Base-by-base conservation (phyloP, 2,113 vertebrate species). In the Azemiops feae region DNA sequence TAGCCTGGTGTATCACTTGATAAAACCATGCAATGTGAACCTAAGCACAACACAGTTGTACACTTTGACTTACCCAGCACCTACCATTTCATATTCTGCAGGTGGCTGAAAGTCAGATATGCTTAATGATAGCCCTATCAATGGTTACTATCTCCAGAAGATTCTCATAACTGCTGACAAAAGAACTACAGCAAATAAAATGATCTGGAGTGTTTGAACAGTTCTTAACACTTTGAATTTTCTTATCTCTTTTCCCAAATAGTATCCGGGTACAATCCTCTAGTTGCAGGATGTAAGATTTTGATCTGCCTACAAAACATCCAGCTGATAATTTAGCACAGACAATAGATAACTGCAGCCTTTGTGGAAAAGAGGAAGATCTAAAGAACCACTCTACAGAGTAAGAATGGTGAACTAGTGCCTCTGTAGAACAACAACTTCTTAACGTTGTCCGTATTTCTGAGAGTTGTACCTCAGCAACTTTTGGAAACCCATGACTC, bases 1-100 rank as follows among this genome's bases (percentile, higher is more conserved):
- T 94, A 5, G 27, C 92, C 93, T 58, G 93, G 92, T 89, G 91
- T 89, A 47, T 74, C 58, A 92, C 95, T 94, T 94, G 93, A 90
- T 55, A 91, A n/a, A 22, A 92, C 74, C 55, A 54, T n/a, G 58
- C 30, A 69, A n/a, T 93, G 55, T 9, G 45, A 18, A 43, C 27
- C 8, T n/a, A 87, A 34, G 58, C 14, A 47, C 85, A 74, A 45
- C 18, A 34, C 27, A 52, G 23, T 43, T 47, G 27, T n/a, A 25
- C 14, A 22, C 95, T 93, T 91, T 93, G 86, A 22, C 3, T 55
- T 58, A 50, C 34, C 11, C 85, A 27, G 9, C 55, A 54, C 39
- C 60, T 81, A 52, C 58, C 27, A 43, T 27, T 81, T 55, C 58
- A 30, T 10, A 47, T 30, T 9, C 10, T 45, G 43, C 3, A n/a